Conservation (phyloP, 1,140 invertebrate species). For the Zelostemma sp. region DNA sequence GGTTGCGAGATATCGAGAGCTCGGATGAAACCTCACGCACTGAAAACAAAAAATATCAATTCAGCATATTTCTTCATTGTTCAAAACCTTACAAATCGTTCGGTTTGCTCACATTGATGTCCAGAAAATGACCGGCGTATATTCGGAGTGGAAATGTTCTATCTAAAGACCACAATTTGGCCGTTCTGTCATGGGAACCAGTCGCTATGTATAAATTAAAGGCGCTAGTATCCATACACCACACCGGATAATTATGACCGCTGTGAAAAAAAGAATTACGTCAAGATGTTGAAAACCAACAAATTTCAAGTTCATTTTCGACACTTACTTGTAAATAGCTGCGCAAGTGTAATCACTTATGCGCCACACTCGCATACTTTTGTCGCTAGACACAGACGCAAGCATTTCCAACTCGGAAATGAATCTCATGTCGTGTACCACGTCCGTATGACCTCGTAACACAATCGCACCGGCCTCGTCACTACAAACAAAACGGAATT, state of each 20-base stretch:
- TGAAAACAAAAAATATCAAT: slow-evolving; percentile 49
- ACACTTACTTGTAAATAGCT: slow-evolving; percentile 76
- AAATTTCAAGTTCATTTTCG: slow-evolving; percentile 14
- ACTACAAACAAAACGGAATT: slow-evolving; percentile 46
- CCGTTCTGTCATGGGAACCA: slow-evolving; percentile 87
- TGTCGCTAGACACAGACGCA: slow-evolving; percentile 83
- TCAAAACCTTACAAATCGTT: neutral
- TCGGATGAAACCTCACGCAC: slow-evolving; percentile 87
- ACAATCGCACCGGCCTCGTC: slow-evolving; percentile 71
- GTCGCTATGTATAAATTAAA: slow-evolving; percentile 82
- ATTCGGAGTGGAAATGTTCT: slow-evolving; percentile 83
- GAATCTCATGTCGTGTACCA: slow-evolving; percentile 81
- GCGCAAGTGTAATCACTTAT: slow-evolving; percentile 77
- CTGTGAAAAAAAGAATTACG: slow-evolving; percentile 64
- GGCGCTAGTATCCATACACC: slow-evolving; percentile 84
- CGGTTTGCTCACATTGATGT: slow-evolving; percentile 79
- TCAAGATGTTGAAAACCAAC: slow-evolving; percentile 7
- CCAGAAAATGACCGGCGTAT: slow-evolving; percentile 85
- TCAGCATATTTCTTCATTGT: neutral
- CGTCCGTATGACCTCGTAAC: slow-evolving; percentile 79
- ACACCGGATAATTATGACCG: slow-evolving; percentile 89
- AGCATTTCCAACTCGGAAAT: slow-evolving; percentile 73
- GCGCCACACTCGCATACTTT: slow-evolving; percentile 80
- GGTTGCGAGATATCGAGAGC: slow-evolving; percentile 83
- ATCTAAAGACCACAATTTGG: slow-evolving; percentile 87